Base-by-base conservation (phyloP, 1,140 invertebrate species). In the Arctopsyche grandis region DNA sequence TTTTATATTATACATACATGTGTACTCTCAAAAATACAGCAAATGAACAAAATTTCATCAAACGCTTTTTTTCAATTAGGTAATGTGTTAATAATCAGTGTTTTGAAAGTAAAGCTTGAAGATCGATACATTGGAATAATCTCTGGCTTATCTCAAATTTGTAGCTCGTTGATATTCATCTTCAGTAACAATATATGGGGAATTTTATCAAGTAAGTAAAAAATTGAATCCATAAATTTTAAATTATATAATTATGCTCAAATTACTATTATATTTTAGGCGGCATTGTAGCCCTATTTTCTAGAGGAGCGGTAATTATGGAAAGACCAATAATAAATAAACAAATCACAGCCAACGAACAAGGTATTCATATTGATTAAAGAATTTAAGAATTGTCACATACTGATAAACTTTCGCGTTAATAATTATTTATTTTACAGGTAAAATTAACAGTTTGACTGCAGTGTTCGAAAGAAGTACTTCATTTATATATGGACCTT, bases 361-460 rank as follows among this genome's bases (percentile, higher is more conserved):
- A n/a, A n/a, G n/a, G n/a, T n/a, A n/a, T n/a, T n/a, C n/a, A n/a
- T n/a, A n/a, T n/a, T n/a, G n/a, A n/a, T n/a, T n/a, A n/a, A n/a
- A n/a, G n/a, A n/a, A n/a, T n/a, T n/a, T n/a, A n/a, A n/a, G n/a
- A n/a, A n/a, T n/a, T n/a, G n/a, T n/a, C n/a, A n/a, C n/a, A n/a
- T n/a, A n/a, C n/a, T n/a, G n/a, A n/a, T n/a, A n/a, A n/a, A n/a
- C n/a, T n/a, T n/a, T n/a, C n/a, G n/a, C n/a, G n/a, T n/a, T n/a
- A n/a, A n/a, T n/a, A 60, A 60, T 52, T 52, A 38, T 24, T 75
- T 60, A 79, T 85, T 46, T 75, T 85, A 66, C 85, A 89, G 88
- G 88, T 83, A 89, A 88, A 86, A 87, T 89, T 71, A 88, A 88
- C 84, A 87, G 87, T 78, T 84, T 89, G 38, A 81, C 88, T 46